Evolutionary conservation across 53 echinoderm and acorn worm genomes (phyloP), one percentile per base, ranked within the genome.

Genomic region (Echinometra lucunter): DNA sequence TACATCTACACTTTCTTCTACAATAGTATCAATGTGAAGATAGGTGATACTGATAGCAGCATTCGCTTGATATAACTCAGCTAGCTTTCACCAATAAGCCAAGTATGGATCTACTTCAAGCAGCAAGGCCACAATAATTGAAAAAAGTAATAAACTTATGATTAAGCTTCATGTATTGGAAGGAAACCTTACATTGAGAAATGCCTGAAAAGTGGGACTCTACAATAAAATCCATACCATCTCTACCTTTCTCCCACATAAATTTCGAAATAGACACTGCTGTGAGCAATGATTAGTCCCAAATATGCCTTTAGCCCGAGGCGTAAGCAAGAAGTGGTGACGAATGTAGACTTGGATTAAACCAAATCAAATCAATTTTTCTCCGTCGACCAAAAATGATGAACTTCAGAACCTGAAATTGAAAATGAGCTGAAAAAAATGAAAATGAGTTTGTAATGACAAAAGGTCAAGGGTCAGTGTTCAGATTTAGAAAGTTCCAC

Each of bases 331-430:
- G 25, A 7, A 91, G 42, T 66, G 28, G 66, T 88, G 88, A 44
- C 30, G 17, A 34, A 56, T 21, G 88, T 88, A 56, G 88, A 57
- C 32, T 32, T 35, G 57, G 88, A 88, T 88, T 88, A 88, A 56
- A 53, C 91, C 91, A 91, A 88, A 91, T 91, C 91, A 91, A 66
- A 91, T 91, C 91, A 91, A 91, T 91, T 91, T n/a, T 91, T 91
- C 42, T 91, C 57, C 42, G 66, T 37, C 37, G 25, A 25, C 37
- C 0, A 1, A 37, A 35, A 10, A 66, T 37, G 66, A 91, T 37
- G 27, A 91, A 35, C 11, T 58, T 66, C 91, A 88, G 88, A 30
- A 88, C 32, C 55, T 32, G 57, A 81, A 81, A 81, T 44, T 74
- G 72, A 72, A 72, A 72, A 37, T 53, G 88, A 88, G 88, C 28